Evolutionary conservation across 2,113 vertebrate species (phyloP).

Genomic region (Labeo catla): DNA sequence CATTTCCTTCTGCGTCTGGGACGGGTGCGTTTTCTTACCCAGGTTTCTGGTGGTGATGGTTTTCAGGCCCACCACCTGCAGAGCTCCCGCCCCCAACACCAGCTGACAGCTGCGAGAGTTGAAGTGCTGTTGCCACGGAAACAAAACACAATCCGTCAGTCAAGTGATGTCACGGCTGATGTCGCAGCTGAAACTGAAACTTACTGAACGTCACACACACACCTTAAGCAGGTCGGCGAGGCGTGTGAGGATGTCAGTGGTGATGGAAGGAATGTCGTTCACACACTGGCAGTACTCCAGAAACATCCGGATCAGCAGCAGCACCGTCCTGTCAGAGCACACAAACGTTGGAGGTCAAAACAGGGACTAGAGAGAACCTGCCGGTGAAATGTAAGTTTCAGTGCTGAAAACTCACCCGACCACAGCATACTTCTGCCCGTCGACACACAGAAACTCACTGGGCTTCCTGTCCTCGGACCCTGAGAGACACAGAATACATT

Average conservation of each 20-base stretch:
- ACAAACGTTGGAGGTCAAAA: conserved; percentile 3
- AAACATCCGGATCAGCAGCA: conserved; percentile 96
- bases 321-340: conserved; percentile 83
- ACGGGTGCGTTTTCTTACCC: conserved; percentile 73
- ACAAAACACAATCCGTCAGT: conserved; percentile 31
- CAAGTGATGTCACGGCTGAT: background rate
- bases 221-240: conserved; percentile 91
- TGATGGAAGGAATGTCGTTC: conserved; percentile 94
- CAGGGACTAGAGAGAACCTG: background rate
- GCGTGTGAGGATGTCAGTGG: conserved; percentile 95
- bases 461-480: conserved; percentile 88
- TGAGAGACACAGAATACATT: conserved; percentile 57
- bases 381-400: background rate
- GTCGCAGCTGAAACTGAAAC: background rate
- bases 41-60: conserved; percentile 99
- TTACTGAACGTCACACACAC: background rate
- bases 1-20: background rate
- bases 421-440: conserved; percentile 92
- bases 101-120: conserved; percentile 98
- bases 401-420: conserved; percentile 82
- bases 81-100: conserved; percentile 94
- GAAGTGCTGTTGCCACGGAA: conserved; percentile 85
- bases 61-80: conserved; percentile 97
- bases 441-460: conserved; percentile 86
- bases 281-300: conserved; percentile 99